phyloP scores from a whole-genome alignment of 2,888 invertebrate genomes.

The Epistrophella euchroma region DNA sequence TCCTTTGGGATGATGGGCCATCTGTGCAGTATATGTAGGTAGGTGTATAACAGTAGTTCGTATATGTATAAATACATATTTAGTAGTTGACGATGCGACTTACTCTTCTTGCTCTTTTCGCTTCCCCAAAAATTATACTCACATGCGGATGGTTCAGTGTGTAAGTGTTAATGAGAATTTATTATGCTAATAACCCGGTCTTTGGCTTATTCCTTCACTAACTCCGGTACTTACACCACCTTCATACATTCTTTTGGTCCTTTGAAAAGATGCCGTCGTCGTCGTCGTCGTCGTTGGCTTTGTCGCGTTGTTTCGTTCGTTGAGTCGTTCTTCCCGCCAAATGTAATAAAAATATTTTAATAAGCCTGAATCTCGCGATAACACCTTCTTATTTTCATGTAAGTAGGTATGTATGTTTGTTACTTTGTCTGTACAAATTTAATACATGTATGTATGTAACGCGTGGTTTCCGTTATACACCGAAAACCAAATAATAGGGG shows the following conservation, averaged over 20 bases:
- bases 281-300: too few relatives aligned
- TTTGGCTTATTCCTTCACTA: slow-evolving; percentile 56
- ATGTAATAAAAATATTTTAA: slow-evolving; percentile 74
- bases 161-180: slow-evolving; percentile 72
- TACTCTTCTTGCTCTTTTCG: background rate
- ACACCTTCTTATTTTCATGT: slow-evolving; percentile 56
- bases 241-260: slow-evolving; percentile 44
- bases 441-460: slow-evolving; percentile 28
- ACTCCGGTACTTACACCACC: slow-evolving; percentile 33
- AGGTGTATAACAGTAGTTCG: background rate
- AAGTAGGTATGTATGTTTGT: background rate
- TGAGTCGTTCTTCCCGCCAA: slow-evolving; percentile 7
- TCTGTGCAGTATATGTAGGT: slow-evolving; percentile 1
- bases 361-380: slow-evolving; percentile 68
- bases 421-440: background rate
- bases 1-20: slow-evolving; percentile 46
- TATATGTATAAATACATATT: background rate
- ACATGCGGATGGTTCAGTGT: slow-evolving; percentile 10
- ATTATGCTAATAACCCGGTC: slow-evolving; percentile 75
- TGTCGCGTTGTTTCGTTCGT: background rate
- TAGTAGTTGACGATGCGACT: slow-evolving; percentile 29
- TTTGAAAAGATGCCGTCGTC: slow-evolving; percentile 55
- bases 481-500: slow-evolving; percentile 12
- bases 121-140: slow-evolving; percentile 9
- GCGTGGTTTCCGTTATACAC: slow-evolving; percentile 28